Percentiles rank a stretch among this genome's conserved stretches.
These are phyloP conservation scores for Myodes glareolus DNA, from an alignment of 2,113 vertebrate species.

Conservation along the genomic window DNA sequence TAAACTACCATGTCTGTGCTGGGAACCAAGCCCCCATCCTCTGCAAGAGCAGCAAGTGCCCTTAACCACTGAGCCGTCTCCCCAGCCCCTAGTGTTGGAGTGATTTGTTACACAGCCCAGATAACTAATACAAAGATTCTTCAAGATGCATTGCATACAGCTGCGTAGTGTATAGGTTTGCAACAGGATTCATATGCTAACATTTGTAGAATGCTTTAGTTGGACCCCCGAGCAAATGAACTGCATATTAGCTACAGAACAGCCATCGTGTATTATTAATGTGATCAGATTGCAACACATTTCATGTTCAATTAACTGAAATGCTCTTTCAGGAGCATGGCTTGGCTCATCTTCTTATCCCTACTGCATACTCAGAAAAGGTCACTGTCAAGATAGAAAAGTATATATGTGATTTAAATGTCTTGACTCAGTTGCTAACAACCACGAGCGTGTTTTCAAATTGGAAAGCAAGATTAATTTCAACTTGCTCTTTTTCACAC, in stretches of 20 bases:
- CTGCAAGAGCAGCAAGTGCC: not conserved
- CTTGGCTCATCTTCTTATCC: conserved; percentile 72
- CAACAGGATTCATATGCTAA: conserved; percentile 26
- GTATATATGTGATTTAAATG: conserved; percentile 76
- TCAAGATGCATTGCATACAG: conserved; percentile 1
- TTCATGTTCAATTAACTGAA: conserved; percentile 81
- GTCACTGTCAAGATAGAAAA: conserved; percentile 77
- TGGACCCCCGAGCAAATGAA: conserved; percentile 65
- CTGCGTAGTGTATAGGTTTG: conserved; percentile 30
- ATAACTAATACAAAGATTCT: conserved; percentile 20
- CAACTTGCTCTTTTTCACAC: conserved; percentile 68
- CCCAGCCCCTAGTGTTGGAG: not conserved
- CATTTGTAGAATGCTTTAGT: conserved; percentile 48
- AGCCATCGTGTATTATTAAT: conserved; percentile 71
- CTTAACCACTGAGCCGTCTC: not conserved
- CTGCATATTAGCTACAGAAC: conserved; percentile 66
- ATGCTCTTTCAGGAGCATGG: conserved; percentile 69
- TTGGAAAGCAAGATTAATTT: conserved; percentile 76
- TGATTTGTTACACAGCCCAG: conserved; percentile 50
- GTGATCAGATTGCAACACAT: conserved; percentile 79
- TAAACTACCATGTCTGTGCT: not conserved
- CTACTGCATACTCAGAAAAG: conserved; percentile 76
- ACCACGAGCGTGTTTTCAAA: conserved; percentile 71
- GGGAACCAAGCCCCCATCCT: not conserved
- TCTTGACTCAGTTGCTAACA: conserved; percentile 77